A percentile compares a stretch with the other conserved stretches of the same genome.
Evolutionary conservation across 2,888 invertebrate genomes (phyloP).

Genomic region (Clistopyga incitator): DNA sequence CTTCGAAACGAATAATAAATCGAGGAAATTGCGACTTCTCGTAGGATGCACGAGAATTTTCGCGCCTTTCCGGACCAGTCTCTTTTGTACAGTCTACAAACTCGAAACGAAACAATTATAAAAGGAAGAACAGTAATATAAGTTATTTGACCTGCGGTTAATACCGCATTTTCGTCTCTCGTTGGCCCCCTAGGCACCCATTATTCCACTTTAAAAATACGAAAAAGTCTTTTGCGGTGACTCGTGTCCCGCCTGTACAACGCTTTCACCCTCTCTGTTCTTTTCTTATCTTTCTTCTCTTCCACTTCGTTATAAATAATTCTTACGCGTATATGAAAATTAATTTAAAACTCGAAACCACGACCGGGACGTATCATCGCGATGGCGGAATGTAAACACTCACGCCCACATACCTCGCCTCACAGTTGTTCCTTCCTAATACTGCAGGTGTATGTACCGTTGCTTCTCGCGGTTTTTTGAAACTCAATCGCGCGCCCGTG

Average conservation of each 20-base stretch:
- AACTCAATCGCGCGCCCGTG: background rate
- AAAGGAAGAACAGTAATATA: conserved; percentile 62
- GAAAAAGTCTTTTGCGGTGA: conserved; percentile 73
- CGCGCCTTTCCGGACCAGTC: conserved; percentile 54
- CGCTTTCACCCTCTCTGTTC: conserved; percentile 56
- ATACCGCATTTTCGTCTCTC: conserved; percentile 56
- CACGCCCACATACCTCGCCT: conserved; percentile 55
- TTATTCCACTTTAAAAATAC: conserved; percentile 67
- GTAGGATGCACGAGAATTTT: conserved; percentile 30
- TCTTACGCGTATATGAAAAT: conserved; percentile 76
- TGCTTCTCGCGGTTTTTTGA: conserved; percentile 33
- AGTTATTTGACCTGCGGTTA: conserved; percentile 62
- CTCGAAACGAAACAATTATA: conserved; percentile 50
- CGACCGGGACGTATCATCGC: conserved; percentile 26
- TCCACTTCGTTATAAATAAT: conserved; percentile 75
- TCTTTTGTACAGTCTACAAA: conserved; percentile 60
- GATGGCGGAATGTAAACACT: conserved; percentile 35
- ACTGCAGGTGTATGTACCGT: conserved; percentile 75
- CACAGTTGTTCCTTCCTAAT: conserved; percentile 79
- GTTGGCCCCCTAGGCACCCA: conserved; percentile 65
- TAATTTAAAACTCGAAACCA: conserved; percentile 69
- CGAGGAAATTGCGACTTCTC: conserved; percentile 19
- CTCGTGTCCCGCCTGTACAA: conserved; percentile 77
- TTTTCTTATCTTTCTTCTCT: conserved; percentile 33
- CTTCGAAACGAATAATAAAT: conserved; percentile 32